These are phyloP conservation scores for Helicoverpa zea DNA, from an alignment of 1,140 invertebrate genomes.

Conservation along the genomic window DNA sequence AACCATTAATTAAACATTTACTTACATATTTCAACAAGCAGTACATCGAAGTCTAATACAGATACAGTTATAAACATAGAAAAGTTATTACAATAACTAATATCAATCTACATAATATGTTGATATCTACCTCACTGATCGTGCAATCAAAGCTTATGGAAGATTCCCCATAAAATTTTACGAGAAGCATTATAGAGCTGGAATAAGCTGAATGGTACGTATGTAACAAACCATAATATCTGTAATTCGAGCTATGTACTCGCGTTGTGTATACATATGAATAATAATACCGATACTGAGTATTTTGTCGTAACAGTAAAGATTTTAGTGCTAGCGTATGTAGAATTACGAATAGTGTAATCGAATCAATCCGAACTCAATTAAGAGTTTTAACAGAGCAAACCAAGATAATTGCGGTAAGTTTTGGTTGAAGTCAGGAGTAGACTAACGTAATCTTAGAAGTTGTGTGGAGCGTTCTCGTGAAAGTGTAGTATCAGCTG, in stretches of 20 bases:
- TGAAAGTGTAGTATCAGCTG: slow-evolving; percentile 57
- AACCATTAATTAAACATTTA: not conserved
- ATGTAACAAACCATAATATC: slow-evolving; percentile 61
- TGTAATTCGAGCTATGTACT: slow-evolving; percentile 42
- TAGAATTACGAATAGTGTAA: slow-evolving; percentile 7
- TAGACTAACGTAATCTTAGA: slow-evolving; percentile 51
- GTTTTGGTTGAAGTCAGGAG: slow-evolving; percentile 35
- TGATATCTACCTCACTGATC: slow-evolving; percentile 46
- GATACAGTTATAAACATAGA: not conserved
- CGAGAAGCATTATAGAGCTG: slow-evolving; percentile 62
- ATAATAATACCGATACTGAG: slow-evolving; percentile 40
- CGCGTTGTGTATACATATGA: slow-evolving; percentile 43
- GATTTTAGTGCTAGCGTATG: slow-evolving; percentile 9
- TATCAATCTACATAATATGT: slow-evolving; percentile 38
- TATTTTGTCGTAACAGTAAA: slow-evolving; percentile 30
- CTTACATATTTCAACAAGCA: not conserved
- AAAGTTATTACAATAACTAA: slow-evolving; percentile 36
- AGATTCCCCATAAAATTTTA: slow-evolving; percentile 76
- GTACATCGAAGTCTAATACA: not conserved
- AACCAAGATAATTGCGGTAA: slow-evolving; percentile 46
- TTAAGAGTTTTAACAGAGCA: slow-evolving; percentile 29
- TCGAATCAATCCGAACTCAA: slow-evolving; percentile 7
- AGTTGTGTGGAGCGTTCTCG: slow-evolving; percentile 50
- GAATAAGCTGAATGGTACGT: slow-evolving; percentile 63
- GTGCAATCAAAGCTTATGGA: slow-evolving; percentile 64